phyloP scores from a whole-genome alignment of 2,888 invertebrate species.

The Mactromeris polynyma region DNA sequence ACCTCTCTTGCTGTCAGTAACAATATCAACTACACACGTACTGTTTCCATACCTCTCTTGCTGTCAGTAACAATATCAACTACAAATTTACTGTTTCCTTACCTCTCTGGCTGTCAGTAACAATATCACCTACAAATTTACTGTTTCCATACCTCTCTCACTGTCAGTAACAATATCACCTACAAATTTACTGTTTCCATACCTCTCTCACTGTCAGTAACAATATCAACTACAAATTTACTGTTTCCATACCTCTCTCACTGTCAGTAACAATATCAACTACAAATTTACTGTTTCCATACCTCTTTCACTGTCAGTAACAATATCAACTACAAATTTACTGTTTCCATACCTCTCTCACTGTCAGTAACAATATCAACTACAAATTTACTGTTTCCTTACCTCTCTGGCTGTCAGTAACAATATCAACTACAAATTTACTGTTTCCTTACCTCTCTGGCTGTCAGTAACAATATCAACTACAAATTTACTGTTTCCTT shows the following conservation, averaged over 20 bases:
- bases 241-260: conserved; percentile 25
- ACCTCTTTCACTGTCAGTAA: conserved; percentile 19
- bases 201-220: conserved; percentile 18
- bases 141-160: conserved; percentile 25
- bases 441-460: too few species aligned
- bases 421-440: conserved; percentile 15
- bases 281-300: too few species aligned
- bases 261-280: conserved; percentile 9
- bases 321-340: conserved; percentile 13
- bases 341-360: conserved; percentile 25
- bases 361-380: conserved; percentile 9
- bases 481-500: too few species aligned
- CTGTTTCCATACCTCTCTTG: conserved; percentile 24
- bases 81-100: too few species aligned
- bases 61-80: conserved; percentile 9
- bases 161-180: conserved; percentile 3
- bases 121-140: conserved; percentile 3
- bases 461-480: conserved; percentile 9
- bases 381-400: too few species aligned
- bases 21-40: conserved; percentile 13
- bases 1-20: conserved; percentile 17
- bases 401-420: conserved; percentile 16
- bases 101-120: conserved; percentile 16
- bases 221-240: conserved; percentile 13
- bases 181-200: too few species aligned